Base-by-base conservation (phyloP, 2,888 invertebrate species). In the Deilephila porcellus region DNA sequence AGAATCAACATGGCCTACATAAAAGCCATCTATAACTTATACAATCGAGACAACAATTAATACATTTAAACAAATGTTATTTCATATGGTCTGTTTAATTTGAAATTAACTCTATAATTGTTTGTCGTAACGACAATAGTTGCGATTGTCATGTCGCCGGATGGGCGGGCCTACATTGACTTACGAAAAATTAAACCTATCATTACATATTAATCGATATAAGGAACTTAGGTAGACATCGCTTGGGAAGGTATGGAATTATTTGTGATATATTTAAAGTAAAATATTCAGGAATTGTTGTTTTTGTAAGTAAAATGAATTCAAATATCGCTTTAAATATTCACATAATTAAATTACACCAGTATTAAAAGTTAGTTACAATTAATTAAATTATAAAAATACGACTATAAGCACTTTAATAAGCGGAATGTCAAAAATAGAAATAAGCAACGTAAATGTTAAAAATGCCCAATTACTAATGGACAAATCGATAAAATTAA, bases 401-500 rank as follows among this genome's bases (percentile, higher is more conserved):
- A 60, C 52, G 14, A 52, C 67, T 67, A 67, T 25, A 67, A 52
- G 56, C 53, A 71, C 59, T 14, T 4, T 71, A 71, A 59, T 5
- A 53, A 71, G 70, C 70, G 53, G 29, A 3, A 14, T 71, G 34
- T 34, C 29, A 72, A 62, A 62, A 63, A 72, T 71, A 34, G 60
- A 20, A 62, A 56, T 32, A 73, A 20, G 70, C 53, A 71, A 71
- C 53, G 20, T 71, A 56, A 59, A 59, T 59, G 67, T 67, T 67
- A 67, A 64, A 34, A 67, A 17, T 25, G 25, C 45, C 67, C 52
- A 14, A 45, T 64, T 64, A 45, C n/a, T 64, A 20, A 37, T 67
- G 64, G 14, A 67, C 37, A 67, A 25, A 67, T 67, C 67, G 67
- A 67, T 71, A 71, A 32, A 56, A 71, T 56, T 56, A 71, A 71